phyloP scores from a whole-genome alignment of 2,113 vertebrate species.

The Myodes glareolus region DNA sequence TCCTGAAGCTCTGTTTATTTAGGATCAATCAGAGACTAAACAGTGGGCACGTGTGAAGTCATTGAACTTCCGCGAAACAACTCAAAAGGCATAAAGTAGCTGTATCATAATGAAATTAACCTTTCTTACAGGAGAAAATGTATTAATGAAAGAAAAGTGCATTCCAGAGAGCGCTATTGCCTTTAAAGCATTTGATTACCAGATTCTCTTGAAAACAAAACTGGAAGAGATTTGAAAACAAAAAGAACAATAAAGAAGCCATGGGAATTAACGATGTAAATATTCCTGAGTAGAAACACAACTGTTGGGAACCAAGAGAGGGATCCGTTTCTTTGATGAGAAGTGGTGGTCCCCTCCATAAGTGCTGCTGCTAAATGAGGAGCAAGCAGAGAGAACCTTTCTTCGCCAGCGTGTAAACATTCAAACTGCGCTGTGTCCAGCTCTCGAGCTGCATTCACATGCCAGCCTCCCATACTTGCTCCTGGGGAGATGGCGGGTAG shows the following conservation, averaged over 20 bases:
- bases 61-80: conserved; percentile 14
- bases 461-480: neutral
- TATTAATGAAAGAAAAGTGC: conserved; percentile 46
- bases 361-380: conserved; percentile 15
- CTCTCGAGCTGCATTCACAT: conserved; percentile 40
- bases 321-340: conserved; percentile 38
- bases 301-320: conserved; percentile 52
- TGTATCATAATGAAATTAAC: conserved; percentile 53
- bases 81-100: conserved; percentile 58
- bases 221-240: conserved; percentile 57
- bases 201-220: conserved; percentile 56
- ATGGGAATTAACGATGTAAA: neutral
- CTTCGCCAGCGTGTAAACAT: neutral
- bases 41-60: conserved; percentile 28
- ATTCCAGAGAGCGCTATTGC: conserved; percentile 58
- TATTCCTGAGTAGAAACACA: conserved; percentile 1
- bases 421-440: neutral
- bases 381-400: conserved; percentile 22
- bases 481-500: conserved; percentile 9
- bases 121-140: conserved; percentile 9
- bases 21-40: conserved; percentile 59
- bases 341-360: neutral
- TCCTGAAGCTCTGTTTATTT: conserved; percentile 63
- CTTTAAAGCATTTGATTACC: conserved; percentile 59
- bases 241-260: conserved; percentile 63